Conservation (phyloP, 2,113 vertebrate species). For the Melanocharis versteri region DNA sequence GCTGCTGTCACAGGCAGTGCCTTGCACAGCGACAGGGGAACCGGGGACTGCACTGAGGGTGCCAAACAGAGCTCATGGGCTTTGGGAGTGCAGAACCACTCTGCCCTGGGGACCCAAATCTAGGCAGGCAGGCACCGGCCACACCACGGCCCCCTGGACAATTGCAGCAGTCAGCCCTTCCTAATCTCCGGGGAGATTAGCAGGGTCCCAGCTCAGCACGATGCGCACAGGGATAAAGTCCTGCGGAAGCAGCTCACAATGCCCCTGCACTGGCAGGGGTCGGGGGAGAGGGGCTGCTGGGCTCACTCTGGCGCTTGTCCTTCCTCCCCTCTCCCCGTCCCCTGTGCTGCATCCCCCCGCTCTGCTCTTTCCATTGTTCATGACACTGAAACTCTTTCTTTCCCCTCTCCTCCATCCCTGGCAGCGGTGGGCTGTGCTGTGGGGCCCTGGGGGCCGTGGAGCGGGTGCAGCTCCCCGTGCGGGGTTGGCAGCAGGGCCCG, state of each 20-base stretch:
- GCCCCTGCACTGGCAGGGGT: not conserved
- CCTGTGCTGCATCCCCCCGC: no score
- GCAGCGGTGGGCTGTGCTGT: conserved; percentile 82
- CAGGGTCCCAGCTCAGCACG: conserved; percentile 32
- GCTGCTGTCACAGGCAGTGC: not conserved
- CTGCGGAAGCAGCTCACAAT: not conserved
- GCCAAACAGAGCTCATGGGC: not conserved
- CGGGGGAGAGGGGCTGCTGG: not conserved
- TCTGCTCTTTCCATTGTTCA: not conserved
- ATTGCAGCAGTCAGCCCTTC: conserved; percentile 14
- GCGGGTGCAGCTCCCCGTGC: conserved; percentile 79
- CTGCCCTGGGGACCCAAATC: not conserved
- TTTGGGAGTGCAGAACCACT: not conserved
- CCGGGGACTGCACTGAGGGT: fast-evolving
- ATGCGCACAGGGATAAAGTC: not conserved
- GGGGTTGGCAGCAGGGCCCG: conserved; percentile 80
- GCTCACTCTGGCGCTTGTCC: not conserved
- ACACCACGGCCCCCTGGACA: not conserved
- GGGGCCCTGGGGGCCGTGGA: conserved; percentile 84
- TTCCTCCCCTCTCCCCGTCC: not conserved
- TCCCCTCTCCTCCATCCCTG: not conserved
- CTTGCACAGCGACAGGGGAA: fast-evolving
- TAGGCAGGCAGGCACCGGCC: fast-evolving
- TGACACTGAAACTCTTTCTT: not conserved
- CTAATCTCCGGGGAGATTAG: conserved; percentile 57